Base-by-base conservation (phyloP, 2,797 vertebrate species). In the Glossophaga mutica region DNA sequence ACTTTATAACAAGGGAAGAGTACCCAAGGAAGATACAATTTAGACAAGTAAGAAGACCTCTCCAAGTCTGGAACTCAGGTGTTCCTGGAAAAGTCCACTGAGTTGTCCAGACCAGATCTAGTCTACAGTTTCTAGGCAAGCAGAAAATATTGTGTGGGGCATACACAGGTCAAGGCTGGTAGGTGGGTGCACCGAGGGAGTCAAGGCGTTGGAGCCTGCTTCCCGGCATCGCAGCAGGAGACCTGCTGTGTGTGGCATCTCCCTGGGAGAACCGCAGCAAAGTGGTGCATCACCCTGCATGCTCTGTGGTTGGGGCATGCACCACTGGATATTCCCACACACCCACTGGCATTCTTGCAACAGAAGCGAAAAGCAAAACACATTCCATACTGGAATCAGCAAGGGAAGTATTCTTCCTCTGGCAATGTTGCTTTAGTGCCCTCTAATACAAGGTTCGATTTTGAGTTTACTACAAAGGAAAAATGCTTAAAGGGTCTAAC, bases 371-470 rank as follows among this genome's bases (percentile, higher is more conserved):
- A 39, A 81, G 24, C 39, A 87, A 94, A 85, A 88, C 19, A 7
- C 32, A 91, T 34, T 62, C 4, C 14, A 29, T 67, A 67, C 0
- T 9, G 42, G 44, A 94, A 24, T 15, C n/a, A 18, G 32, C 44
- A 73, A 52, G 6, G 59, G 2, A 59, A 78, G 59, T 18, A 3
- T 39, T 85, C 21, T 59, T 76, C 10, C 16, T 86, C 22, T 42
- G 59, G 48, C 39, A n/a, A 9, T n/a, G 55, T n/a, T 42, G 8
- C 24, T 83, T 92, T 83, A 91, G 42, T 65, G 21, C 68, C 86
- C 52, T 95, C 70, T 87, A 71, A 34, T 57, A 89, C 65, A 62
- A 91, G 78, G 68, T 1, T 76, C 67, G 78, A 86, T 90, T 65
- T 52, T 79, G 88, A 70, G 22, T 67, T 79, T 46, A 81, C 0